phyloP scores from a whole-genome alignment of 1,140 invertebrate genomes.

The Aporrectodea caliginosa region DNA sequence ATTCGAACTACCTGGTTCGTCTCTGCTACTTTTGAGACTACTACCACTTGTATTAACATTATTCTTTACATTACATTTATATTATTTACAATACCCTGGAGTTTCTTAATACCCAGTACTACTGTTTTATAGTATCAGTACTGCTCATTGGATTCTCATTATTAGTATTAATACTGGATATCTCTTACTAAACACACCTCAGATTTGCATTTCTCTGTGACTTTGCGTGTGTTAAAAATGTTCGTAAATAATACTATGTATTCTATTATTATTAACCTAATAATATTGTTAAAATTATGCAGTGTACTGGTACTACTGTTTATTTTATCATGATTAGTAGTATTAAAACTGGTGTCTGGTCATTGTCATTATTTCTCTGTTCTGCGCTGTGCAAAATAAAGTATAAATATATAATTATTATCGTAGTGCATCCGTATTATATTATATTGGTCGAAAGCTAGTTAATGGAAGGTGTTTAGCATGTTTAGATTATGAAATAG shows the following conservation, averaged over 20 bases:
- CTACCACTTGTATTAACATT: neutral
- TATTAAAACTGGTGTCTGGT: too few relatives aligned
- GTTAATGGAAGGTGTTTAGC: neutral
- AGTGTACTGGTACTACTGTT: too few relatives aligned
- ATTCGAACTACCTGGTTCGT: conserved; percentile 75
- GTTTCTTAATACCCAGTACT: neutral
- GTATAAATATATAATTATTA: too few relatives aligned
- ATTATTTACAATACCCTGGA: neutral
- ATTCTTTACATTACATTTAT: neutral
- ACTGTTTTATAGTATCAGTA: neutral
- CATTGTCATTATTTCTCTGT: too few relatives aligned
- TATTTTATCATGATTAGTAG: too few relatives aligned
- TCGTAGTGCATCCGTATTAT: too few relatives aligned
- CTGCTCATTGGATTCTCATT: neutral
- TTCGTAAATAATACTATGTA: too few relatives aligned
- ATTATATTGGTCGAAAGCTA: neutral
- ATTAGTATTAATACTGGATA: neutral
- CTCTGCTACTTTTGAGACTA: neutral
- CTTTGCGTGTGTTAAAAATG: neutral
- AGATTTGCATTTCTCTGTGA: conserved; percentile 3
- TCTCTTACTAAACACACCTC: too few relatives aligned
- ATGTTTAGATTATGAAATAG: too few relatives aligned
- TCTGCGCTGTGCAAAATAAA: too few relatives aligned
- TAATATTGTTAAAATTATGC: too few relatives aligned
- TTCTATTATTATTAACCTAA: too few relatives aligned